Conservation (phyloP, 1,140 invertebrate species). For the Nilaparvata lugens region DNA sequence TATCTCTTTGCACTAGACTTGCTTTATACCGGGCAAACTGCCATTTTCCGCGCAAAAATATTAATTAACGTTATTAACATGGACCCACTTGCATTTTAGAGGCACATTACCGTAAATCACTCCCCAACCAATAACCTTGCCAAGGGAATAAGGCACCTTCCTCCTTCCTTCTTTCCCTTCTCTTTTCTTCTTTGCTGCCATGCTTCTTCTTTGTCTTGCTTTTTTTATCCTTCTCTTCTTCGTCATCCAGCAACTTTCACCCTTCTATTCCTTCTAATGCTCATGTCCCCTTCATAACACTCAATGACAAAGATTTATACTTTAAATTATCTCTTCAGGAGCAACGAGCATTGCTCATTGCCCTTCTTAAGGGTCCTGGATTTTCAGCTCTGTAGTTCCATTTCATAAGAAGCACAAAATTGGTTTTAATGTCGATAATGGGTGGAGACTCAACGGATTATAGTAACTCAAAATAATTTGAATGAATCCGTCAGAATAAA, state of each 20-base stretch:
- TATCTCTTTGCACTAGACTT: too few species aligned
- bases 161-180: neutral
- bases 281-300: neutral
- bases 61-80: conserved; percentile 5
- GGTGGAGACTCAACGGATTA: too few species aligned
- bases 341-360: neutral
- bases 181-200: neutral
- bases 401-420: too few species aligned
- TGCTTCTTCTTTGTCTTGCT: neutral
- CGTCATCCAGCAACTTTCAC: neutral
- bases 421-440: too few species aligned
- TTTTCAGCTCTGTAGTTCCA: neutral
- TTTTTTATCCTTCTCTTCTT: neutral
- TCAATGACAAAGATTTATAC: too few species aligned
- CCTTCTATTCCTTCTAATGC: neutral
- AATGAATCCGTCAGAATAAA: too few species aligned
- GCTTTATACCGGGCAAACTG: neutral
- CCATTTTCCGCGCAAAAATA: neutral
- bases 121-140: conserved; percentile 1
- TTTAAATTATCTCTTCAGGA: neutral
- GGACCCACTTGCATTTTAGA: conserved; percentile 4
- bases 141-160: neutral
- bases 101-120: conserved; percentile 1
- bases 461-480: too few species aligned
- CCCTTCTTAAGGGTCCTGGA: neutral